A percentile compares a stretch with the other conserved stretches of the same genome.
Conservation (phyloP, 2,797 vertebrate genomes). For the Coreius guichenoti region DNA sequence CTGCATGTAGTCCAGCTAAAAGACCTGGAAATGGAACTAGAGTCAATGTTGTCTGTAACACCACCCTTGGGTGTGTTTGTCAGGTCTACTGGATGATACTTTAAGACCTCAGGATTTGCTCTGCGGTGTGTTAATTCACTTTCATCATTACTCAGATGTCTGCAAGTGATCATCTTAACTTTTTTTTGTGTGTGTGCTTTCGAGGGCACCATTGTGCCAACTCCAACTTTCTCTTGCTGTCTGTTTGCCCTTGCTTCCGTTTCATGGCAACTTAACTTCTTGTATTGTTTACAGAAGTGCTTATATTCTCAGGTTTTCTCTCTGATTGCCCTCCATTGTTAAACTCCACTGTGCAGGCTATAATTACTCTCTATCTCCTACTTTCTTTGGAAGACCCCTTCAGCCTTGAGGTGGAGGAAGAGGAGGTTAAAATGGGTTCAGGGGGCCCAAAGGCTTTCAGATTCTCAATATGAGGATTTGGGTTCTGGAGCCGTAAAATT, state of each 20-base stretch:
- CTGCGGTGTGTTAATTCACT: constrained; percentile 7
- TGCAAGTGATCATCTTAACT: not conserved
- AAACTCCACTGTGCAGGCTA: constrained; percentile 63
- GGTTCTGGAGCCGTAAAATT: constrained; percentile 73
- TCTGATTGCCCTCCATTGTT: constrained; percentile 55
- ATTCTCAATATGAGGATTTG: constrained; percentile 67
- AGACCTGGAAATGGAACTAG: not conserved
- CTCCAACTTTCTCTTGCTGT: not conserved
- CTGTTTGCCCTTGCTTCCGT: constrained; percentile 15
- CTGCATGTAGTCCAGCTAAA: not conserved
- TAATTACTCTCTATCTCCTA: constrained; percentile 69
- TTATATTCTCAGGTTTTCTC: constrained; percentile 14
- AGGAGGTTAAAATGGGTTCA: constrained; percentile 30
- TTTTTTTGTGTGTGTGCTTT: not conserved
- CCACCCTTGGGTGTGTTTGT: not conserved
- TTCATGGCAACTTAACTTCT: constrained; percentile 18
- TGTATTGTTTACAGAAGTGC: constrained; percentile 12
- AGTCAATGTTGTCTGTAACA: constrained; percentile 4
- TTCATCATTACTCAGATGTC: constrained; percentile 5
- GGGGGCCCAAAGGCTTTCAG: constrained; percentile 66
- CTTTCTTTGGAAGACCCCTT: constrained; percentile 61
- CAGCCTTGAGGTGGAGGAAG: constrained; percentile 62
- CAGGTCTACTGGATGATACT: constrained; percentile 5
- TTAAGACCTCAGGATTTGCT: constrained; percentile 38
- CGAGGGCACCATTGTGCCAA: not conserved